These are phyloP conservation scores for Eristalis arbustorum DNA, from an alignment of 2,888 invertebrate species.

Conservation along the genomic window DNA sequence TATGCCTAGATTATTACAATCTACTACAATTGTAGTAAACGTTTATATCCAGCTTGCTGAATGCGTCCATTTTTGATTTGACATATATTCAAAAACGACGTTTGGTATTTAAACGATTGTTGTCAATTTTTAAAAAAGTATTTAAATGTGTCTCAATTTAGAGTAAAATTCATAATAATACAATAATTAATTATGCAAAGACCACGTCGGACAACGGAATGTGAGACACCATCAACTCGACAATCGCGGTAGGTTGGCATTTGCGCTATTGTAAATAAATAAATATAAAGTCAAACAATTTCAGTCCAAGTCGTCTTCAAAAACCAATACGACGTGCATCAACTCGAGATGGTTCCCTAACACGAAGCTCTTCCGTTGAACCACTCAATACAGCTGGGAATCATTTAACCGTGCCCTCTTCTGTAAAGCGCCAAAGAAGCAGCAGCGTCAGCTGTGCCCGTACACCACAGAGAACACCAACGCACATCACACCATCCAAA, in stretches of 20 bases:
- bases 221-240: conserved; percentile 69
- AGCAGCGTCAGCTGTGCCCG: conserved; percentile 71
- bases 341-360: conserved; percentile 45
- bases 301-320: conserved; percentile 73
- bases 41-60: neutral
- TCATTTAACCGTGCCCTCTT: conserved; percentile 13
- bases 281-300: neutral
- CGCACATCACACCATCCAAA: conserved; percentile 45
- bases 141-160: no score
- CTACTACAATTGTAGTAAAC: neutral
- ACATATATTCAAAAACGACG: neutral
- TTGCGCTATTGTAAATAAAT: conserved; percentile 70
- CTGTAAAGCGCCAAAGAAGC: conserved; percentile 56
- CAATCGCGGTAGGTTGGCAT: neutral
- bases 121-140: neutral
- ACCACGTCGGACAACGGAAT: conserved; percentile 77
- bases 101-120: neutral
- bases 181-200: conserved; percentile 72
- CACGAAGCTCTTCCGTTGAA: conserved; percentile 39
- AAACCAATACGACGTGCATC: conserved; percentile 72
- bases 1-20: neutral
- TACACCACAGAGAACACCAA: conserved; percentile 69
- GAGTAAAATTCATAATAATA: neutral
- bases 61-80: neutral
- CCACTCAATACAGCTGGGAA: conserved; percentile 1